Evolutionary conservation across 64 coral and sea anemone species (phyloP).

Genomic region (Hydrozoanthus tunicans): DNA sequence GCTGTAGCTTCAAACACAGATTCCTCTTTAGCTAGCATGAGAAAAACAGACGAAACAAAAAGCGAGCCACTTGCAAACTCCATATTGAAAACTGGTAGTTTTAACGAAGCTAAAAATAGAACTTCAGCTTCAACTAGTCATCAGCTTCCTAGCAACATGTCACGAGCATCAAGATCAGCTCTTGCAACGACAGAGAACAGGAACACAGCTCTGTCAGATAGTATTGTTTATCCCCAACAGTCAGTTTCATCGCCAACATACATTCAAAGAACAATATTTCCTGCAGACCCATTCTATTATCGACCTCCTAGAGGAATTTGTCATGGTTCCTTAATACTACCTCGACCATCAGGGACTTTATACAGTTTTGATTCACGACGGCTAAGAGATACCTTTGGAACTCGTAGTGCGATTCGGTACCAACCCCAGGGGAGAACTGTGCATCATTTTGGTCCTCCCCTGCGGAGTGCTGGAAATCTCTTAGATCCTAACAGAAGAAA

Average conservation of each 20-base stretch:
- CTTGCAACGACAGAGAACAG: not conserved
- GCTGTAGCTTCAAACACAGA: constrained; percentile 8
- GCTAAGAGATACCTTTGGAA: constrained; percentile 33
- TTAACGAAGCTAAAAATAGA: not conserved
- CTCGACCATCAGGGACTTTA: not conserved
- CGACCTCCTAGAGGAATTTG: constrained; percentile 35
- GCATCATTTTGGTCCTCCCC: constrained; percentile 14
- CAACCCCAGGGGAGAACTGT: constrained; percentile 47
- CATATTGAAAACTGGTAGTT: not conserved
- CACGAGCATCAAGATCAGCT: constrained; percentile 10
- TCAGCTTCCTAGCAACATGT: not conserved
- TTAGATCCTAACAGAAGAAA: constrained; percentile 11
- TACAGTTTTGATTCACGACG: constrained; percentile 55
- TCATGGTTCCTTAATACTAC: constrained; percentile 29
- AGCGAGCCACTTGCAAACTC: not conserved
- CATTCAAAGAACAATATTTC: constrained; percentile 77
- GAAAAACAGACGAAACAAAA: not conserved
- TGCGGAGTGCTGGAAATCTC: not conserved
- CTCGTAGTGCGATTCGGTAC: constrained; percentile 14
- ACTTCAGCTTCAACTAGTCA: not conserved
- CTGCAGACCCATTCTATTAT: constrained; percentile 61
- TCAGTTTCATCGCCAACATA: constrained; percentile 69
- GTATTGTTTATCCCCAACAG: constrained; percentile 3
- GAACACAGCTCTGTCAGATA: constrained; percentile 1
- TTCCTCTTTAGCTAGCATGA: not conserved